A percentile compares a stretch with the other conserved stretches of the same genome.
Evolutionary conservation across 2,888 invertebrate genomes (phyloP).

Genomic region (Villa cingulata): DNA sequence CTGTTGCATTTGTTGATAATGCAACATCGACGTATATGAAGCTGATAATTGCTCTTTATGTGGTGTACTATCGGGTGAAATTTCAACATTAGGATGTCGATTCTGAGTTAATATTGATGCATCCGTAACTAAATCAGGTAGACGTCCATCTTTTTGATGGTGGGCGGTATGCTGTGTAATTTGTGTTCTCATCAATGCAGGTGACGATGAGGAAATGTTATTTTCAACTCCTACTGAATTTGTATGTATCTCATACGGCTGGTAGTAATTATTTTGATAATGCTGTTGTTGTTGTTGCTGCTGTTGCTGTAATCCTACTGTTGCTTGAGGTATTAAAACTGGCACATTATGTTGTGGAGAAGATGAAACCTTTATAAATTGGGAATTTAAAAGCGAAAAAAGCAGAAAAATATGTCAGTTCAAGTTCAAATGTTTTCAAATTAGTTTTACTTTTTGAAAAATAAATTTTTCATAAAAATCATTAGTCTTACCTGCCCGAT

Average conservation of each 20-base stretch:
- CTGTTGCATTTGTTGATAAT: too few species aligned
- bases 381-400: too few species aligned
- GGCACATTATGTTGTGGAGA: constrained; percentile 18
- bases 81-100: neutral
- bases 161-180: constrained; percentile 7
- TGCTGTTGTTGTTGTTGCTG: constrained; percentile 18
- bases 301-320: constrained; percentile 8
- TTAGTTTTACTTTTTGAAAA: too few species aligned
- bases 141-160: neutral
- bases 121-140: neutral
- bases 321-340: constrained; percentile 22
- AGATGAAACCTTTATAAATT: constrained; percentile 16
- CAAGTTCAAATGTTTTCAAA: too few species aligned
- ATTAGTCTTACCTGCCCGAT: constrained; percentile 27
- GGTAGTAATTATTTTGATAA: too few species aligned
- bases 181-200: constrained; percentile 15
- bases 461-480: too few species aligned
- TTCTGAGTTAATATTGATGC: neutral
- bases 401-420: too few species aligned
- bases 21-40: too few species aligned
- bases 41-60: neutral
- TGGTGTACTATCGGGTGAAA: neutral
- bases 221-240: too few species aligned
- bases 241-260: too few species aligned
- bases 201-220: constrained; percentile 1